A percentile compares a stretch with the other conserved stretches of the same genome.
phyloP scores from a whole-genome alignment of 1,140 invertebrate species.

The Macrocentrus cingulum region DNA sequence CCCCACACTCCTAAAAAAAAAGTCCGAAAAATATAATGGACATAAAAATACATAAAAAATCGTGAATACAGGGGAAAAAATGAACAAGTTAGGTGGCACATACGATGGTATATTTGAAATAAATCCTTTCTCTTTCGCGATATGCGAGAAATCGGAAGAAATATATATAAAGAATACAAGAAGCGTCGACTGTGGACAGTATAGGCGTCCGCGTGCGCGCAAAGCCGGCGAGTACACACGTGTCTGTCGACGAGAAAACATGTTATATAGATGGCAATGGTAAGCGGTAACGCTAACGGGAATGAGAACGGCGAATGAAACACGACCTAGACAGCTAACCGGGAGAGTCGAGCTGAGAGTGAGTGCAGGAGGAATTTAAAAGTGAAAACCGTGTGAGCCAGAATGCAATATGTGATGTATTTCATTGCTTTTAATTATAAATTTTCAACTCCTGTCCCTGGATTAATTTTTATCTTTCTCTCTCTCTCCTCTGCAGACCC shows the following conservation, averaged over 20 bases:
- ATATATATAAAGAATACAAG: no score
- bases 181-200: no score
- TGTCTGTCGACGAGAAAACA: slow-evolving; percentile 34
- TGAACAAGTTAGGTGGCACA: no score
- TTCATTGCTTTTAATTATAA: slow-evolving; percentile 22
- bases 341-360: slow-evolving; percentile 36
- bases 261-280: slow-evolving; percentile 45
- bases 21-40: no score
- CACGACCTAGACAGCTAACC: slow-evolving; percentile 46
- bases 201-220: neutral
- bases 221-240: slow-evolving; percentile 19
- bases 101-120: neutral
- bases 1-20: no score
- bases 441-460: neutral
- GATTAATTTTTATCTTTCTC: slow-evolving; percentile 10
- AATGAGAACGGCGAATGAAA: slow-evolving; percentile 41
- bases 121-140: slow-evolving; percentile 2
- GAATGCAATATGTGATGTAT: no score
- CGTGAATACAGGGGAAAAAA: no score
- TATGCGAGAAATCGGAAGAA: no score
- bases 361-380: slow-evolving; percentile 53
- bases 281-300: slow-evolving; percentile 50
- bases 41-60: no score
- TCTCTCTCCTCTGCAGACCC: neutral
- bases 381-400: slow-evolving; percentile 53